Conservation (phyloP, 2,113 vertebrate genomes). For the Spheniscus mendiculus region DNA sequence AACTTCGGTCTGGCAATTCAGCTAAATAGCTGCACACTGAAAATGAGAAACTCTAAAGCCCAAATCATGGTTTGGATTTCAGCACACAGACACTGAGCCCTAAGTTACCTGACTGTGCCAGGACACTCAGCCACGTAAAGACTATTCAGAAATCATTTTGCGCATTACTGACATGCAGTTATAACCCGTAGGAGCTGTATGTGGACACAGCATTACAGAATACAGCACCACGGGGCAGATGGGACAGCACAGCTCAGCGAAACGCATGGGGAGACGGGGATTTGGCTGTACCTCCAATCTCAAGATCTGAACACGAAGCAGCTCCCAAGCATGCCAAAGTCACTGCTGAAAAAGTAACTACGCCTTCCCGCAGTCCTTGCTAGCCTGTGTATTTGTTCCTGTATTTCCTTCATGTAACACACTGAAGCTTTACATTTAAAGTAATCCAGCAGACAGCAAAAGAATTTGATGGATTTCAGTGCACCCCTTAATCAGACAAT, state of each 20-base stretch:
- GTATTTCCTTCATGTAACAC: not conserved
- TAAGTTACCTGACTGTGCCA: not conserved
- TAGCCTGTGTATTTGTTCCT: not conserved
- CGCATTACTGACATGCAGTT: fast-evolving
- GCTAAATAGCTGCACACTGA: not conserved
- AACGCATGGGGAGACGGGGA: not conserved
- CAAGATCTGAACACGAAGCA: not conserved
- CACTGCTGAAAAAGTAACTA: not conserved
- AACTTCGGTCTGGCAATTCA: not conserved
- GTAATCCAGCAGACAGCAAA: not conserved
- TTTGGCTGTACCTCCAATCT: not conserved
- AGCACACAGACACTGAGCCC: not conserved
- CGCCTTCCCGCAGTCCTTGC: not conserved
- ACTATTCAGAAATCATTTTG: fast-evolving
- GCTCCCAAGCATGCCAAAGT: not conserved
- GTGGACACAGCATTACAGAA: not conserved
- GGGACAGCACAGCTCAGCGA: not conserved
- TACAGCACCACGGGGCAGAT: not conserved
- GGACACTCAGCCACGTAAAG: not conserved
- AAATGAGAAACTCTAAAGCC: not conserved
- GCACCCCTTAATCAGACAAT: not conserved
- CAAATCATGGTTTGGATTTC: not conserved
- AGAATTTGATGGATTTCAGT: not conserved
- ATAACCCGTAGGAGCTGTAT: not conserved
- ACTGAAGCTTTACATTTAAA: not conserved